Base-by-base conservation (phyloP, 2,113 vertebrate genomes). In the Mesembrinibis cayennensis region DNA sequence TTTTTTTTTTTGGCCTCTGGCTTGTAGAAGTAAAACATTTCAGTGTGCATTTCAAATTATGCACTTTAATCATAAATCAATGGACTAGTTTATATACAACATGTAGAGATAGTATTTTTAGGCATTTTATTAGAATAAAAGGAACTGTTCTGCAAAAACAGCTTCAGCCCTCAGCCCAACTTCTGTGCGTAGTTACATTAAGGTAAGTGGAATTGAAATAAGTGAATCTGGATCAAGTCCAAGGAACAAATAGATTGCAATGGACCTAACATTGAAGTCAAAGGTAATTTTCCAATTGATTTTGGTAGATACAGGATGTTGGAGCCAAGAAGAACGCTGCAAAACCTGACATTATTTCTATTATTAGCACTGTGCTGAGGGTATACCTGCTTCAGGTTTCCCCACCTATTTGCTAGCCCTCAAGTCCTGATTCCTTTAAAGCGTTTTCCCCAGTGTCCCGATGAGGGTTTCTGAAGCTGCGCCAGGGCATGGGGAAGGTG, bases 361-460 rank as follows among this genome's bases (percentile, higher is more conserved):
- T 25, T 59, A 32, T 38, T 45, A 18, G 15, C 0, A 2, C 10
- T 26, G 25, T 34, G 7, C 29, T 49, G 50, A 82, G 50, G 34
- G 47, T n/a, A 55, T 18, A 26, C 13, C 21, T 40, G 20, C 36
- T 80, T 86, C 7, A 34, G 7, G 34, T 72, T 42, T 76, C 29
- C 49, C 26, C 21, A 36, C 14, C 18, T 52, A 2, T 52, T 88
- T 90, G 36, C 12, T 34, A 38, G 26, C 15, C 25, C 29, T 55
- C 16, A 29, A 56, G 22, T 40, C 32, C 25, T 1, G 4, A 20
- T 30, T 85, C 11, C 29, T 56, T 44, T 53, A 21, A 50, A 4
- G 10, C 2, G 4, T 70, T 88, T 89, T 52, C 20, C 13, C 56
- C 8, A 20, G 1, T 6, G 9, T n/a, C 42, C 77, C 0, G 0